phyloP scores from a whole-genome alignment of 2,888 invertebrate species.

The Cheilosia vernalis region DNA sequence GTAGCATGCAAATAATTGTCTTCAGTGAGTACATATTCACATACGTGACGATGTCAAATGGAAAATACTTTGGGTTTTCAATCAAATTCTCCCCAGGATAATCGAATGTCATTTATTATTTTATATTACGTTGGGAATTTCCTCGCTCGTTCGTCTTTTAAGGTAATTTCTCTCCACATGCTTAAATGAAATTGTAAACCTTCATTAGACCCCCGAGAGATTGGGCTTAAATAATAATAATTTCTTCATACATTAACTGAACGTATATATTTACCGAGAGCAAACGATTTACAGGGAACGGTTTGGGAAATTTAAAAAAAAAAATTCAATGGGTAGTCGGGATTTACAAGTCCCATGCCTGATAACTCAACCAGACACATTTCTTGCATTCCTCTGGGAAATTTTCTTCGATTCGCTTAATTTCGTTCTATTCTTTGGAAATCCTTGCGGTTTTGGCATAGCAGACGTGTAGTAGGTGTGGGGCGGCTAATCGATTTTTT shows the following conservation, averaged over 20 bases:
- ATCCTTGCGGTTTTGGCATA: not conserved
- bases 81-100: conserved; percentile 8
- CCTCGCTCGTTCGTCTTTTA: not conserved
- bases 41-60: conserved; percentile 41
- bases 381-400: not conserved
- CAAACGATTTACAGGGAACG: not conserved
- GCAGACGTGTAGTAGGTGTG: not conserved
- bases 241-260: conserved; percentile 27
- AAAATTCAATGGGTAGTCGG: conserved; percentile 1
- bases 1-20: not conserved
- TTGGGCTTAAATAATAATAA: conserved; percentile 18
- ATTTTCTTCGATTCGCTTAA: conserved; percentile 11
- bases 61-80: conserved; percentile 32
- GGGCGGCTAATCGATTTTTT: conserved; percentile 26
- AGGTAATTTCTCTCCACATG: not conserved
- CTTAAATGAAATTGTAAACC: not conserved
- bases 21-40: conserved; percentile 7
- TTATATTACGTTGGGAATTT: not conserved
- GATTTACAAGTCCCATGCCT: no score
- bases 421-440: conserved; percentile 3
- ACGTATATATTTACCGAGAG: not conserved
- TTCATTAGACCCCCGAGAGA: conserved; percentile 37
- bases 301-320: conserved; percentile 13
- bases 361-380: no score
- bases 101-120: conserved; percentile 7